These are phyloP conservation scores for Gerris buenoi DNA, from an alignment of 1,140 invertebrate genomes.

Conservation along the genomic window DNA sequence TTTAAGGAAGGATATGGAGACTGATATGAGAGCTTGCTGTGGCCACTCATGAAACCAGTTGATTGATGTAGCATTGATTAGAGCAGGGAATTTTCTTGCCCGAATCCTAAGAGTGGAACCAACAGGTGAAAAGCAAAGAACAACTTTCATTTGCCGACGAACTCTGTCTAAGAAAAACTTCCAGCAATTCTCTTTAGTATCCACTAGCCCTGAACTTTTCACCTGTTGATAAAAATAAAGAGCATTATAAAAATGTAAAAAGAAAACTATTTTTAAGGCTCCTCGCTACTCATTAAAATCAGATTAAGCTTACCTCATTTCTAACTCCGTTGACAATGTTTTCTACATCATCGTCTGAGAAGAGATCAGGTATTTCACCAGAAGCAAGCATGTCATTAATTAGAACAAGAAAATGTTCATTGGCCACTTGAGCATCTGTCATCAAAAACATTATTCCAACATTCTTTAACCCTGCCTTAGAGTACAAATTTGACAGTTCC, in stretches of 20 bases:
- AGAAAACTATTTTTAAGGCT: neutral
- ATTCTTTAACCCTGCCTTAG: conserved; percentile 85
- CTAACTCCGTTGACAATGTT: conserved; percentile 79
- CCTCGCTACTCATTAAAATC: neutral
- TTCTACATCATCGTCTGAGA: conserved; percentile 90
- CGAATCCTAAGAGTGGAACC: conserved; percentile 78
- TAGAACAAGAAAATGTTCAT: conserved; percentile 85
- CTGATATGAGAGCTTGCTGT: conserved; percentile 83
- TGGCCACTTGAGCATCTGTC: conserved; percentile 90
- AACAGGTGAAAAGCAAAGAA: conserved; percentile 87
- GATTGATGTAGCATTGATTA: conserved; percentile 86
- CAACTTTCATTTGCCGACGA: conserved; percentile 73
- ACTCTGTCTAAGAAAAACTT: conserved; percentile 94
- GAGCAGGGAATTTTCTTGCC: conserved; percentile 85
- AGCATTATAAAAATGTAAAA: neutral
- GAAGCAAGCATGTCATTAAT: conserved; percentile 92
- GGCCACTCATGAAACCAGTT: conserved; percentile 99
- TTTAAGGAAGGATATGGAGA: conserved; percentile 73
- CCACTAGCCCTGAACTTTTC: conserved; percentile 67
- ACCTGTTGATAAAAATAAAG: conserved; percentile 32
- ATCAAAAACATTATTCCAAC: conserved; percentile 87
- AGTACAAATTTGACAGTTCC: conserved; percentile 71
- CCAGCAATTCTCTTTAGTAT: conserved; percentile 92
- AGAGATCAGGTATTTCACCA: conserved; percentile 88
- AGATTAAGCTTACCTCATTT: conserved; percentile 49